Evolutionary conservation across 2,797 vertebrate species (phyloP), one percentile per base, ranked within the genome.

Genomic region (Myotis daubentonii): DNA sequence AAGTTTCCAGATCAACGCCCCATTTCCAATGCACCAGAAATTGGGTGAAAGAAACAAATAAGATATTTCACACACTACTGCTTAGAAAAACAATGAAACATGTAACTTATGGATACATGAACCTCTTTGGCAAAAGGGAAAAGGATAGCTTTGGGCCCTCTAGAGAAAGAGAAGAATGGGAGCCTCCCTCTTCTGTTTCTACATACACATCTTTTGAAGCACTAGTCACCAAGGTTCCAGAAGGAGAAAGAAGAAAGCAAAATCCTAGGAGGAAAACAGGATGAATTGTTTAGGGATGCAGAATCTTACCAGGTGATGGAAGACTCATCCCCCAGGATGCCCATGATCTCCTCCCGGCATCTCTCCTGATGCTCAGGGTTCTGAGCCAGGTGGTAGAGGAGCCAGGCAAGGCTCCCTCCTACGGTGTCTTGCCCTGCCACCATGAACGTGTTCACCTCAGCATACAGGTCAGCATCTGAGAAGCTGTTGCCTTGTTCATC

Each of bases 361-460:
- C 44, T 97, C 38, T 99, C 97, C 98, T 99, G 99, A 97, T 99
- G 98, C 72, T 99, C 98, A 11, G 99, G 99, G 82, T 99, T 68
- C 94, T 98, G 96, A 74, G 99, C 98, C 98, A 99, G 87, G 92
- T 97, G 97, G 97, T 99, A 99, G 22, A 99, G 96, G 76, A 98
- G 97, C 98, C 99, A 99, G 49, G 99, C 98, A 96, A 99, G 90
- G 20, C 98, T 98, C 0, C 99, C 99, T 97, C 99, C 98, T 0
- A 98, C 98, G 16, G 99, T 99, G 72, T 99, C 99, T 0, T 99
- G 99, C 23, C 99, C 99, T 84, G 97, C 99, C 93, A 99, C 99
- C 99, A 99, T 99, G 97, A 99, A 99, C 0, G 99, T 99, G 98
- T 99, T 99, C 97, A 99, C 99, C 74, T 99, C 99, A 0, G 99